A percentile compares a stretch with the other conserved stretches of the same genome.
phyloP scores from a whole-genome alignment of 2,888 invertebrate genomes.

The Euzophera pinguis region DNA sequence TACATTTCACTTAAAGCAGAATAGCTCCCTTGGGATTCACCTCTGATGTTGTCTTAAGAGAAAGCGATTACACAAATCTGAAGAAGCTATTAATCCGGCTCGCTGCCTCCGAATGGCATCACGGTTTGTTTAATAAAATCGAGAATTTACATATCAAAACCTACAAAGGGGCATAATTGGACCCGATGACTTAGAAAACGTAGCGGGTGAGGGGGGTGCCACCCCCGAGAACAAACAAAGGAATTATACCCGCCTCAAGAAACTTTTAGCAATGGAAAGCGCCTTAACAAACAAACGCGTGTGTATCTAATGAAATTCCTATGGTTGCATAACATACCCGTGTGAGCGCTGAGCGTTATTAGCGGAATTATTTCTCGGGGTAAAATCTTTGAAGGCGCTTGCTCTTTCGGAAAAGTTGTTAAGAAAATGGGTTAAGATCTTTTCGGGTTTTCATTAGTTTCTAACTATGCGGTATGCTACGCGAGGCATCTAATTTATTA shows the following conservation, averaged over 20 bases:
- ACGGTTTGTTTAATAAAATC: constrained; percentile 80
- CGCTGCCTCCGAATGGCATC: constrained; percentile 78
- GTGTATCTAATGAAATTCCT: constrained; percentile 81
- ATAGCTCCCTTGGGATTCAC: constrained; percentile 36
- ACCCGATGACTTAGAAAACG: constrained; percentile 80
- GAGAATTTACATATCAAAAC: constrained; percentile 80
- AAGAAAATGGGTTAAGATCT: constrained; percentile 80
- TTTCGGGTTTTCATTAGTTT: constrained; percentile 77
- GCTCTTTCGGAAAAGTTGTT: constrained; percentile 78
- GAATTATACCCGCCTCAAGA: constrained; percentile 81
- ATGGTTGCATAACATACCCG: constrained; percentile 79
- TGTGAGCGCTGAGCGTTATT: constrained; percentile 72
- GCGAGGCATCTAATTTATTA: constrained; percentile 76
- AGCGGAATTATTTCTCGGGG: constrained; percentile 76
- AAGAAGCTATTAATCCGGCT: constrained; percentile 79
- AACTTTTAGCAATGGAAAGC: constrained; percentile 81
- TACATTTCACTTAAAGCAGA: constrained; percentile 42
- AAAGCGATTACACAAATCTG: constrained; percentile 80
- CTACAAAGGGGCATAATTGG: constrained; percentile 81
- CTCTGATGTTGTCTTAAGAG: constrained; percentile 74
- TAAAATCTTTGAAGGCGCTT: constrained; percentile 77
- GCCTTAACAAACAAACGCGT: constrained; percentile 80
- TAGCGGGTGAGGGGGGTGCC: constrained; percentile 69
- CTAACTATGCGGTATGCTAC: constrained; percentile 74
- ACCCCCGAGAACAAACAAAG: constrained; percentile 77